phyloP scores from a whole-genome alignment of 2,888 invertebrate genomes.

The Gymnosoma rotundatum region DNA sequence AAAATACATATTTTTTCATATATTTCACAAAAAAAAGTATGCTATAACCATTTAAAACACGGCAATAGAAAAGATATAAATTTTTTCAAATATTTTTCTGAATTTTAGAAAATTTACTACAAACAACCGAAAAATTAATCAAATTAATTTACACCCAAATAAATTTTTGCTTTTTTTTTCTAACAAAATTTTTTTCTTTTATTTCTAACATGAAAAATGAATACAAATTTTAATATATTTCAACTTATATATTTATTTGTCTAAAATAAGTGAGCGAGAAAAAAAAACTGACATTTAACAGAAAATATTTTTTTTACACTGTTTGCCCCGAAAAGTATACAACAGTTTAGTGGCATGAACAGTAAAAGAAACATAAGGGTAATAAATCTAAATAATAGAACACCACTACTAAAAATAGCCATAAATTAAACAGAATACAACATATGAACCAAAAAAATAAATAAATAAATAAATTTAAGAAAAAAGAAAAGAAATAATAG shows the following conservation, averaged over 20 bases:
- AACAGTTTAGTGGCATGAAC: slow-evolving; percentile 17
- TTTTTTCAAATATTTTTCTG: too few relatives aligned
- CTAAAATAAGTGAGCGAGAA: slow-evolving; percentile 12
- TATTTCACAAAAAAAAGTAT: too few relatives aligned
- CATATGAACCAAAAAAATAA: slow-evolving; percentile 19
- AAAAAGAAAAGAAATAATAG: background rate
- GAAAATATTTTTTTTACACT: slow-evolving; percentile 39
- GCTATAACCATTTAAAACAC: too few relatives aligned
- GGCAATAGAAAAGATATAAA: too few relatives aligned
- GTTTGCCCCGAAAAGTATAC: slow-evolving; percentile 34
- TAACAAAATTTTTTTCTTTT: background rate
- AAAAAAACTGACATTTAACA: slow-evolving; percentile 26
- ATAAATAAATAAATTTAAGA: background rate
- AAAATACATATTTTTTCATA: too few relatives aligned
- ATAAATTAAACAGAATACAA: slow-evolving; percentile 62
- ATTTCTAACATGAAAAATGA: slow-evolving; percentile 39
- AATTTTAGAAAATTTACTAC: too few relatives aligned
- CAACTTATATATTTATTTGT: slow-evolving; percentile 54
- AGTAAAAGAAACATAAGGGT: slow-evolving; percentile 44
- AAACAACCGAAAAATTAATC: background rate
- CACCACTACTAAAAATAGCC: slow-evolving; percentile 63
- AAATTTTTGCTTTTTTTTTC: background rate
- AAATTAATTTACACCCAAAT: slow-evolving; percentile 1
- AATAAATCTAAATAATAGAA: slow-evolving; percentile 71
- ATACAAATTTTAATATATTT: slow-evolving; percentile 52